These are phyloP conservation scores for Idaea dimidiata DNA, from an alignment of 2,888 invertebrate species.

Conservation along the genomic window DNA sequence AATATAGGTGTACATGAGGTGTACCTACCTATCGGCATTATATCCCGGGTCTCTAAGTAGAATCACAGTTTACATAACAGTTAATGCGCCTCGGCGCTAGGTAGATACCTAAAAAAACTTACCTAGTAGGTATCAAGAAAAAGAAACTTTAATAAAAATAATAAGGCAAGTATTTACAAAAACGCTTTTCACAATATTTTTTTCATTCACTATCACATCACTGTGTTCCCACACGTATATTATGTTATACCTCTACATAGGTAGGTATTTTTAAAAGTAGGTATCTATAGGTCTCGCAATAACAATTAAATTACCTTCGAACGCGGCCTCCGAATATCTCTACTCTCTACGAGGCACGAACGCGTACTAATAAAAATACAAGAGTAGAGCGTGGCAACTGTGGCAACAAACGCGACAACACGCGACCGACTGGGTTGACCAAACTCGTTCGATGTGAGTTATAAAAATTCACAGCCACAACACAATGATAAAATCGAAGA, in stretches of 20 bases:
- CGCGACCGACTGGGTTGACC: conserved; percentile 2
- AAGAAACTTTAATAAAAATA: not conserved
- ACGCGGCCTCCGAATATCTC: not conserved
- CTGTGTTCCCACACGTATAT: not conserved
- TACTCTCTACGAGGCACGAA: not conserved
- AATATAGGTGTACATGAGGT: too few species aligned
- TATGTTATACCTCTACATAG: not conserved
- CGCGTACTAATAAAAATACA: conserved; percentile 7
- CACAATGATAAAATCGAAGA: too few species aligned
- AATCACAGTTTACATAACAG: too few species aligned
- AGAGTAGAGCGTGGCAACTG: conserved; percentile 6
- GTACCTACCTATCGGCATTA: too few species aligned
- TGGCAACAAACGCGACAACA: conserved; percentile 2
- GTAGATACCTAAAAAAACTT: not conserved
- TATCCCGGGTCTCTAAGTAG: too few species aligned
- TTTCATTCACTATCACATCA: not conserved
- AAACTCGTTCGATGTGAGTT: not conserved
- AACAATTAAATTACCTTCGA: not conserved
- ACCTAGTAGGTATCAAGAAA: not conserved
- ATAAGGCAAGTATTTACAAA: not conserved
- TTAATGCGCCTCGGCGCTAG: too few species aligned
- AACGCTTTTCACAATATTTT: not conserved
- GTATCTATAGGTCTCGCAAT: not conserved
- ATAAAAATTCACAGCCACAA: too few species aligned
- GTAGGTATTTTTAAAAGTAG: not conserved